Conservation (phyloP, 2,113 vertebrate genomes). For the Cephalopholis sonnerati region DNA sequence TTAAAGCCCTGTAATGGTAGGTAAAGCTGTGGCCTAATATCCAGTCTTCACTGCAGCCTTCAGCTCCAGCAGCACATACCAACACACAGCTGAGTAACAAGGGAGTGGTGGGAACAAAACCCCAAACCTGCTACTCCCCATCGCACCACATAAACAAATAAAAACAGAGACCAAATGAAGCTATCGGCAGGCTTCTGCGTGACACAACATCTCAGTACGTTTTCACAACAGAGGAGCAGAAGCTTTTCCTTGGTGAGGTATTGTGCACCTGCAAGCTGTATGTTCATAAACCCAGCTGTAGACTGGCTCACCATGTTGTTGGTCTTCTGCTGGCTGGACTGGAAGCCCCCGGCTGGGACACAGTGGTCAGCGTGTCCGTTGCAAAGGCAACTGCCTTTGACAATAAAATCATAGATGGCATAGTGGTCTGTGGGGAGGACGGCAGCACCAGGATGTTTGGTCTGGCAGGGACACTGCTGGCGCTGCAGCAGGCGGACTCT, state of each 20-base stretch:
- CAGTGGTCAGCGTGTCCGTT: slow-evolving; percentile 93
- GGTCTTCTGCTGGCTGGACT: slow-evolving; percentile 73
- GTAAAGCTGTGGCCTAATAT: slow-evolving; percentile 63
- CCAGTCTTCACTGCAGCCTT: slow-evolving; percentile 51
- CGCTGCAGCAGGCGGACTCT: slow-evolving; percentile 87
- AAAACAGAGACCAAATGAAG: slow-evolving; percentile 17
- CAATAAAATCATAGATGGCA: slow-evolving; percentile 92
- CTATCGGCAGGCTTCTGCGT: background rate
- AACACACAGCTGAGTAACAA: slow-evolving; percentile 48
- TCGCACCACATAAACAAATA: slow-evolving; percentile 39
- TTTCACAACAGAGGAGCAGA: slow-evolving; percentile 25
- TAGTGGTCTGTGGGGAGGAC: slow-evolving; percentile 84
- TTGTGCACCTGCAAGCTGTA: slow-evolving; percentile 15
- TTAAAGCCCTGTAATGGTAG: slow-evolving; percentile 72
- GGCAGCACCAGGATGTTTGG: slow-evolving; percentile 55
- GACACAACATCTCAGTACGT: slow-evolving; percentile 14
- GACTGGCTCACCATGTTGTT: slow-evolving; percentile 86
- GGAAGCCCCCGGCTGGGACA: slow-evolving; percentile 82
- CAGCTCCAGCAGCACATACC: slow-evolving; percentile 44
- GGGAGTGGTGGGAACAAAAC: slow-evolving; percentile 61
- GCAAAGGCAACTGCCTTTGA: slow-evolving; percentile 95
- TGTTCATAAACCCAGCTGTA: background rate
- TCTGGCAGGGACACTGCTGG: slow-evolving; percentile 89
- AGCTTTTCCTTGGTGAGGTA: background rate
- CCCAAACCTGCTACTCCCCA: slow-evolving; percentile 24